Evolutionary conservation across 2,888 invertebrate genomes (phyloP), one percentile per base, ranked within the genome.

Genomic region (Sminthurides aquaticus): DNA sequence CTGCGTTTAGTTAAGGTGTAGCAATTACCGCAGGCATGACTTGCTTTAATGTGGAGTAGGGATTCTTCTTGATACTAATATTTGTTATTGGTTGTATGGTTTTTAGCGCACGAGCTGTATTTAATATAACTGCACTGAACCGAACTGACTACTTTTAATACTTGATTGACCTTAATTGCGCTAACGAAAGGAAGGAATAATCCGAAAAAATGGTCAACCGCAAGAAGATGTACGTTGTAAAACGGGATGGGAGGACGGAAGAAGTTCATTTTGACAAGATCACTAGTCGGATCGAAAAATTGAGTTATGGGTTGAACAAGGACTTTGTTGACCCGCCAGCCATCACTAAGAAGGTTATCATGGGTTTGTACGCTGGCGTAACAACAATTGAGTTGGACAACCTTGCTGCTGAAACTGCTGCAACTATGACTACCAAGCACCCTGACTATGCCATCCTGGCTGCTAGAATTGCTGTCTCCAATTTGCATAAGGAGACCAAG

Each of bases 341-440:
- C 57, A 91, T 94, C 68, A 92, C 93, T 0, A 79, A 90, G 71
- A 93, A 94, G 81, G 97, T 98, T 0, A 94, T 98, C 73, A 91
- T 83, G 79, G 98, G 98, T 0, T 83, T 99, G 49, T 98, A 97
- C 79, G 87, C 91, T 67, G 98, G 98, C 18, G 97, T 99, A 1
- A 94, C 94, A 5, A 99, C 98, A 0, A 89, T 94, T 22, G 96
- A 99, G 78, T 81, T 99, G 74, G 99, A 99, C 79, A 98, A 96
- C 78, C 82, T 99, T 70, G 98, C 99, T 55, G 99, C 99, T 0
- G 98, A 99, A 81, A 98, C 92, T 49, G 93, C 98, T n/a, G 98
- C 98, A 15, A 92, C 92, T 29, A 90, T 97, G 89, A 97, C 98
- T 0, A 94, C 94, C 2, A 88, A 90, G 76, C 98, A 99, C 81